phyloP scores from a whole-genome alignment of 1,140 invertebrate genomes.

The Battus philenor region DNA sequence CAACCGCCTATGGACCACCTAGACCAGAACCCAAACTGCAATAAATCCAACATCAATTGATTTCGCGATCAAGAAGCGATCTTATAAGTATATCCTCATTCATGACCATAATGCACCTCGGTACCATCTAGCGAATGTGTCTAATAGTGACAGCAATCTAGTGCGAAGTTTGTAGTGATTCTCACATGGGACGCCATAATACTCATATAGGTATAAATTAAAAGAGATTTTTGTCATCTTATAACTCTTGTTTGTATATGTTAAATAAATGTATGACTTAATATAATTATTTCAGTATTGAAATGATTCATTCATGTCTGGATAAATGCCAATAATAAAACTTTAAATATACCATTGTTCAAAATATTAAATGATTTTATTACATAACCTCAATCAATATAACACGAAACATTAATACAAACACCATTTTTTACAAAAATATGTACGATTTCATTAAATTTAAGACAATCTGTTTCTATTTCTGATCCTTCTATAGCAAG shows the following conservation, averaged over 20 bases:
- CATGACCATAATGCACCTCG: neutral
- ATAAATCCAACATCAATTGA: constrained; percentile 15
- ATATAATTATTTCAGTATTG: constrained; percentile 2
- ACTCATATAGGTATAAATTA: constrained; percentile 5
- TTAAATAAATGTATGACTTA: constrained; percentile 1
- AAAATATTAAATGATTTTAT: no score
- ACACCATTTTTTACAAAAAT: no score
- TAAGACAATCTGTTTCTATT: no score
- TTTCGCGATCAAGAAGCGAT: constrained; percentile 23
- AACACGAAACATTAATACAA: no score
- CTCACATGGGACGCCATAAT: constrained; percentile 3
- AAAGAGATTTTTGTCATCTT: constrained; percentile 3
- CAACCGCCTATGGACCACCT: constrained; percentile 80
- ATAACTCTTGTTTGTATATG: constrained; percentile 8
- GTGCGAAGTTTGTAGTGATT: no score
- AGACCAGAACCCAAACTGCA: constrained; percentile 43
- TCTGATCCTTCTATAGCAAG: no score
- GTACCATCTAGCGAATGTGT: neutral
- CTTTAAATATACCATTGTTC: no score
- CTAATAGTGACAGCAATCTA: no score
- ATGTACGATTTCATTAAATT: no score
- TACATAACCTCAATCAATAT: no score
- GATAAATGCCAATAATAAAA: no score
- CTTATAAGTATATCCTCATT: constrained; percentile 2
- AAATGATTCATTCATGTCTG: no score